These are phyloP conservation scores for Crematogaster levior DNA, from an alignment of 2,888 invertebrate species.

Conservation along the genomic window DNA sequence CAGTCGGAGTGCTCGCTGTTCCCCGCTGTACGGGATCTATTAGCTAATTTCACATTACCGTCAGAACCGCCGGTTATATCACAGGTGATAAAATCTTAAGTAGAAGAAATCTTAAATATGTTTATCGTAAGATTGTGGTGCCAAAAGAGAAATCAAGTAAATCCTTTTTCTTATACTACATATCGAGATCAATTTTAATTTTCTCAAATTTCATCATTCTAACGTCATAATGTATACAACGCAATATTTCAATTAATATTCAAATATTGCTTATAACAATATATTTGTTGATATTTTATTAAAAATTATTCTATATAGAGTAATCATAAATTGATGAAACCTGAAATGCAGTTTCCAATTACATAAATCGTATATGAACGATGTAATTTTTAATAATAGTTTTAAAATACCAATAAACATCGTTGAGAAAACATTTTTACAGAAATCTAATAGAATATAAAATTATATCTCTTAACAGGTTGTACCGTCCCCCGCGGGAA, in stretches of 20 bases:
- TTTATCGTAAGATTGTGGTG: neutral
- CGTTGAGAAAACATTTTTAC: neutral
- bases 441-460: neutral
- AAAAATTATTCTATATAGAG: neutral
- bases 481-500: slow-evolving; percentile 85
- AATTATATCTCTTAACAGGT: slow-evolving; percentile 79
- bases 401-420: neutral
- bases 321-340: neutral
- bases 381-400: neutral
- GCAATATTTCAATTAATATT: neutral
- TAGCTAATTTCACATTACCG: slow-evolving; percentile 93
- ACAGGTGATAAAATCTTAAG: slow-evolving; percentile 75
- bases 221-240: neutral
- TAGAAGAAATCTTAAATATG: neutral
- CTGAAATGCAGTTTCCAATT: neutral
- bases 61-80: slow-evolving; percentile 90
- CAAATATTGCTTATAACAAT: neutral
- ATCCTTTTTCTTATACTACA: neutral
- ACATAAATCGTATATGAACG: neutral
- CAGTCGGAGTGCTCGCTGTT: slow-evolving; percentile 94
- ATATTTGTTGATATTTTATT: neutral
- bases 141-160: neutral
- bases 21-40: slow-evolving; percentile 95
- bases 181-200: neutral
- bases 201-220: neutral